Conservation (phyloP, 1,140 invertebrate species). For the Ephestia elutella region DNA sequence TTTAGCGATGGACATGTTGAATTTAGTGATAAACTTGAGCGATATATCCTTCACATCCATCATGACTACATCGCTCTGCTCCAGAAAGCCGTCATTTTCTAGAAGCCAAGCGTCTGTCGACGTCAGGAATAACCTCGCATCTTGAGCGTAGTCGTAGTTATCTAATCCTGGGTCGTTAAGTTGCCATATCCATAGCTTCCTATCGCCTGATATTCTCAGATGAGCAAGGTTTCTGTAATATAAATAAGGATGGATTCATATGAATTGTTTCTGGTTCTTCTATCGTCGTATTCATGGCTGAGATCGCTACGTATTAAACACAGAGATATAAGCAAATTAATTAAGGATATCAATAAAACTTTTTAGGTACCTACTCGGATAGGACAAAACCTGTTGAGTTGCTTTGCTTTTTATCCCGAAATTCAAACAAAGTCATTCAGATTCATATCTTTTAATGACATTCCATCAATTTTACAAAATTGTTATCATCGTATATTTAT, state of each 20-base stretch:
- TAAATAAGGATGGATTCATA: slow-evolving; percentile 5
- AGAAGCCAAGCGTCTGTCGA: slow-evolving; percentile 77
- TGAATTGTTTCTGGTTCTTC: too few relatives aligned
- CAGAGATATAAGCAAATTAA: too few relatives aligned
- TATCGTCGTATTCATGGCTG: too few relatives aligned
- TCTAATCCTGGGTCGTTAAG: slow-evolving; percentile 77
- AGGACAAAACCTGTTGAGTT: too few relatives aligned
- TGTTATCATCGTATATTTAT: too few relatives aligned
- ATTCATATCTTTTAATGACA: too few relatives aligned
- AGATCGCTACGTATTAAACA: too few relatives aligned
- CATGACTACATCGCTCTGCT: slow-evolving; percentile 78
- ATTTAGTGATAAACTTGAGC: slow-evolving; percentile 75
- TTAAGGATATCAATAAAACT: too few relatives aligned
- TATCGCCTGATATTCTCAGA: slow-evolving; percentile 64
- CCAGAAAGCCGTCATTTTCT: slow-evolving; percentile 46
- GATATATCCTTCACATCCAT: slow-evolving; percentile 79
- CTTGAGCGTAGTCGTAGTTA: slow-evolving; percentile 78
- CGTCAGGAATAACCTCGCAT: slow-evolving; percentile 79
- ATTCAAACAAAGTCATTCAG: too few relatives aligned
- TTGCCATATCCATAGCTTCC: slow-evolving; percentile 76
- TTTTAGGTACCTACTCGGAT: too few relatives aligned
- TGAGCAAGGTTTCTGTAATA: slow-evolving; percentile 45
- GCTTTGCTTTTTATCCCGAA: too few relatives aligned
- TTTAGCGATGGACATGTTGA: slow-evolving; percentile 49
- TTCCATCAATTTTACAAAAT: too few relatives aligned